Conservation (phyloP, 2,888 invertebrate genomes). For the Xestia rhomboidea region DNA sequence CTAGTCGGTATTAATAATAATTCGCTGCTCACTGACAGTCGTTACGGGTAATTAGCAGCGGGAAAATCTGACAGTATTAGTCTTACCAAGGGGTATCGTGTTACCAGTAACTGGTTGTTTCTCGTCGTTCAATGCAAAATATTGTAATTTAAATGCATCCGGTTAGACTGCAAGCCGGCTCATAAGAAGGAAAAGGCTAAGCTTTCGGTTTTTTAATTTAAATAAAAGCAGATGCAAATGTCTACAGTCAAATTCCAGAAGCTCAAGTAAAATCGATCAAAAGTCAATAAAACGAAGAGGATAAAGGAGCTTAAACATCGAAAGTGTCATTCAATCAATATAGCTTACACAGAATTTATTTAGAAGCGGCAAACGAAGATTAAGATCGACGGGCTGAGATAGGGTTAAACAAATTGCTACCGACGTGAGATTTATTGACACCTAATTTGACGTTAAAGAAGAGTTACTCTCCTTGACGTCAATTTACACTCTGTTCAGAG, state of each 20-base stretch:
- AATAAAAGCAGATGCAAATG: neutral
- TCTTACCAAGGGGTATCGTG: neutral
- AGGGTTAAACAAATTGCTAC: slow-evolving; percentile 47
- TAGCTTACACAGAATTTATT: slow-evolving; percentile 32
- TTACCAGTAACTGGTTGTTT: neutral
- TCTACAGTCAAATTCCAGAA: neutral
- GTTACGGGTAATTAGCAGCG: neutral
- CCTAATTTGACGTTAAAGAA: slow-evolving; percentile 49
- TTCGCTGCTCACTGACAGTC: neutral
- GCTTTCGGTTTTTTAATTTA: neutral
- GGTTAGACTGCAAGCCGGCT: neutral
- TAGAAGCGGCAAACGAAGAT: slow-evolving; percentile 29
- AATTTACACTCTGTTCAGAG: slow-evolving; percentile 13
- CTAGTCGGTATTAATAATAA: slow-evolving; percentile 9
- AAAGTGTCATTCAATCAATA: slow-evolving; percentile 35
- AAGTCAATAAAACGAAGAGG: slow-evolving; percentile 5
- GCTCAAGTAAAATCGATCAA: neutral
- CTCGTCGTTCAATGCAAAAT: neutral
- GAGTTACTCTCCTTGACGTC: slow-evolving; percentile 19
- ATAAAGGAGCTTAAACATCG: neutral
- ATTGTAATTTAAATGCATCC: neutral
- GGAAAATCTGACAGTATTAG: neutral
- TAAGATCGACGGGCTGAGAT: slow-evolving; percentile 36
- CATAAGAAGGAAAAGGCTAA: neutral
- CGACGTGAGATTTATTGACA: slow-evolving; percentile 52